These are phyloP conservation scores for Oncorhynchus keta DNA, from an alignment of 2,113 vertebrate genomes.

Conservation along the genomic window DNA sequence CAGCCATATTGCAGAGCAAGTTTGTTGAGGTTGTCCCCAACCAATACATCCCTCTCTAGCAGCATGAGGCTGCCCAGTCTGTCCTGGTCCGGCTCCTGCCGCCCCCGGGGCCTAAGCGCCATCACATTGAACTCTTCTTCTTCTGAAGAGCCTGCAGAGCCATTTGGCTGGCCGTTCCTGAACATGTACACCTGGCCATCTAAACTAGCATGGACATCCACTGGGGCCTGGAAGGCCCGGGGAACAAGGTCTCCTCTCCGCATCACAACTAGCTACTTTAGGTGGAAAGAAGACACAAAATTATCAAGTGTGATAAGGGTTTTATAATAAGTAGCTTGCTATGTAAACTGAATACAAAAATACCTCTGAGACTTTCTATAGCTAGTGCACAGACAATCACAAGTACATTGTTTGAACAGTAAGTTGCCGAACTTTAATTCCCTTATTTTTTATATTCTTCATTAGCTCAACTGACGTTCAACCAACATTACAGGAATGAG, in stretches of 20 bases:
- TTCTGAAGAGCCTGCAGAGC: constrained; percentile 72
- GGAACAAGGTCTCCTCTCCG: constrained; percentile 73
- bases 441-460: too few relatives aligned
- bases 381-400: too few relatives aligned
- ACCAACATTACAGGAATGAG: too few relatives aligned
- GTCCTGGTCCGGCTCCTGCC: constrained; percentile 55
- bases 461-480: too few relatives aligned
- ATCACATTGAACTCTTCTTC: constrained; percentile 80
- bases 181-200: constrained; percentile 87
- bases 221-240: constrained; percentile 83
- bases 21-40: constrained; percentile 88
- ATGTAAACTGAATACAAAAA: background rate
- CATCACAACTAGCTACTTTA: constrained; percentile 69
- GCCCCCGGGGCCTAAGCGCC: constrained; percentile 72
- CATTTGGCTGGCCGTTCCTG: constrained; percentile 49
- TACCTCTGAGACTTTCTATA: too few relatives aligned
- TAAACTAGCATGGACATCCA: constrained; percentile 75
- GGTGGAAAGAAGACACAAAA: constrained; percentile 4
- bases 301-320: too few relatives aligned
- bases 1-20: constrained; percentile 93
- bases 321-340: too few relatives aligned
- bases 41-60: constrained; percentile 77
- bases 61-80: constrained; percentile 68
- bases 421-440: too few relatives aligned
- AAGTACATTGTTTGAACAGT: too few relatives aligned